A percentile compares a stretch with the other conserved stretches of the same genome.
phyloP scores from a whole-genome alignment of 2,888 invertebrate genomes.

The Metallyticus violacea region DNA sequence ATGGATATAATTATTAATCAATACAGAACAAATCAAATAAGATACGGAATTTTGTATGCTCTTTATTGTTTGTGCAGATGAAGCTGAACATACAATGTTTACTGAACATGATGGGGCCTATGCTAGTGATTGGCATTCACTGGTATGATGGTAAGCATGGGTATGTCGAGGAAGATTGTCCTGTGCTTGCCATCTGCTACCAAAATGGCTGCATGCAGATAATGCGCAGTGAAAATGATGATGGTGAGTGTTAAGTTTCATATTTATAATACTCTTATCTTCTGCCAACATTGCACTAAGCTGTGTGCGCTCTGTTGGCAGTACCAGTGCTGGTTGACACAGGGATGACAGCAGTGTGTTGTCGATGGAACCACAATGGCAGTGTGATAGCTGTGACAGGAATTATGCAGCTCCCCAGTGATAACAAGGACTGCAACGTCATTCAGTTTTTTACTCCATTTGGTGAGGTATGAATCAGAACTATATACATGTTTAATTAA shows the following conservation, averaged over 20 bases:
- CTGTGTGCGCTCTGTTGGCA: no score
- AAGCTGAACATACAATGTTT: constrained; percentile 66
- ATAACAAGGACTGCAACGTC: constrained; percentile 68
- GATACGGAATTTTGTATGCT: no score
- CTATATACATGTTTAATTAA: no score
- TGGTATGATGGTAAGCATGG: constrained; percentile 85
- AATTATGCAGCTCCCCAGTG: constrained; percentile 52
- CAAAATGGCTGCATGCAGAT: constrained; percentile 83
- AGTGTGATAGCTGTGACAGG: constrained; percentile 87
- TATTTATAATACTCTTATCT: no score
- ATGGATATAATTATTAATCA: no score
- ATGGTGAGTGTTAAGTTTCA: constrained; percentile 57
- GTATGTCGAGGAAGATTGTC: constrained; percentile 62
- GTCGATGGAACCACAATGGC: constrained; percentile 93
- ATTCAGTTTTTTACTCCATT: constrained; percentile 88
- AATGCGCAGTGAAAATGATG: constrained; percentile 87
- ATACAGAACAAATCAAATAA: no score
- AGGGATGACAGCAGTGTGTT: constrained; percentile 74
- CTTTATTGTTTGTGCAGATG: constrained; percentile 55
- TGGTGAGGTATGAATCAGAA: constrained; percentile 63
- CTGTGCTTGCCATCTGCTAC: constrained; percentile 83
- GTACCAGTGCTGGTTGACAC: constrained; percentile 81
- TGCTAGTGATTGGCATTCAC: constrained; percentile 71
- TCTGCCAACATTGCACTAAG: no score
- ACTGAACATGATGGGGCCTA: constrained; percentile 51